Evolutionary conservation across 2,888 invertebrate species (phyloP), one percentile per base, ranked within the genome.

Genomic region (Scaptomyza cyrtandrae): DNA sequence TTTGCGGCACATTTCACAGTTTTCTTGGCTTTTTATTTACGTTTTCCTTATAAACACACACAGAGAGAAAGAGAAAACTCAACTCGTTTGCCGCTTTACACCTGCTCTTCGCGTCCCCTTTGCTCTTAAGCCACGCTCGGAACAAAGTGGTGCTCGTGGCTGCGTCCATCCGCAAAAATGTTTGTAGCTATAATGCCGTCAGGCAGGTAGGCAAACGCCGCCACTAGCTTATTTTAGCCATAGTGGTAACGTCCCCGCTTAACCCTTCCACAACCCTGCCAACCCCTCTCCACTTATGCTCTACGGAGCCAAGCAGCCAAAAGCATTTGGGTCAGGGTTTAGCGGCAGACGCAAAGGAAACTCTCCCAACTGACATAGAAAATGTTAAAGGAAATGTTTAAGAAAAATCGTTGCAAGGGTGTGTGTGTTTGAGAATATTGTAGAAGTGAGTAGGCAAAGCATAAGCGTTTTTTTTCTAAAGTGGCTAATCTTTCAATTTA

Each of bases 151-250:
- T 79, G 66, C 84, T 85, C 63, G 70, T 82, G 68, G 74, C 72
- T 77, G 77, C 85, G 75, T 71, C 86, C 88, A 85, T 83, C 89
- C 85, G 89, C 72, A 87, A 85, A 85, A 85, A 79, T 89, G 85
- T 85, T 85, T 85, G 87, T 85, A 77, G 37, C 75, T 61, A 55
- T 27, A 46, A 33, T 6, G 61, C 67, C 66, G 54, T 46, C 70
- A 80, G 74, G 62, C 50, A 60, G 50, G 55, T 48, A 63, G 60
- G 41, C 10, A 41, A 37, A n/a, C 66, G 64, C 71, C 66, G 62
- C 71, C 67, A 56, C 67, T 16, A 71, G 85, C 83, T 77, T 78
- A 81, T 81, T 81, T 81, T 64, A 66, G 52, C 53, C 62, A 46
- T 61, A 65, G 64, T 58, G 70, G 50, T 50, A 29, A 41, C 33